Evolutionary conservation across 1,140 invertebrate genomes (phyloP), one percentile per base, ranked within the genome.

Genomic region (Zaprionus inermis): DNA sequence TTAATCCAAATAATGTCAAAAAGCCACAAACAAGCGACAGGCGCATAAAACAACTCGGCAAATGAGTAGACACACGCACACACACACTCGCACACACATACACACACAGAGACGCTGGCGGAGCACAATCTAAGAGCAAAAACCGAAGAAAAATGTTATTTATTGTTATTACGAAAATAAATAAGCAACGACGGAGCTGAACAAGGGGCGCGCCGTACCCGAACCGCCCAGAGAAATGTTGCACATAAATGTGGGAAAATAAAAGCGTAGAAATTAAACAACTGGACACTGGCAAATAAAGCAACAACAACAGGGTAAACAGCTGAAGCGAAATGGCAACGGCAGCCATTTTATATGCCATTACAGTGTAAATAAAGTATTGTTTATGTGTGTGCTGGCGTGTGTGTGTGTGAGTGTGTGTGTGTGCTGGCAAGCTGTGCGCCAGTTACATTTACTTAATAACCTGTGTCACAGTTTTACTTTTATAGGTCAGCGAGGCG

Each of bases 91-190:
- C 44, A 64, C 69, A 80, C 24, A 46, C 49, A 69, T 32, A 49
- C 38, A 69, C 14, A 36, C 20, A 64, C 24, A 30, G 18, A 14
- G 14, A 38, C 12, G 36, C 36, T 38, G 36, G 5, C 36, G 30
- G 7, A 34, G 20, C 34, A n/a, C 49, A 44, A 56, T 36, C 52
- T 65, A 65, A 56, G 28, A 61, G 67, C 56, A 63, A 76, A 73
- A 81, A 64, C 72, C 66, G 22, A 79, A 86, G 83, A 88, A 88
- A 86, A 86, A 86, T 86, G 83, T 88, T 88, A 88, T 86, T 86
- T 86, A 86, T 88, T 88, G 84, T 86, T 86, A 86, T 86, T 88
- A 86, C 83, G 83, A 86, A 88, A 86, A 86, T 86, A 86, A 86
- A 88, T 86, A 86, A 86, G 83, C 81, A 88, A 76, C 66, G 52